A percentile compares a stretch with the other conserved stretches of the same genome.
Evolutionary conservation across 2,113 vertebrate species (phyloP).

Genomic region (Poecile atricapillus): DNA sequence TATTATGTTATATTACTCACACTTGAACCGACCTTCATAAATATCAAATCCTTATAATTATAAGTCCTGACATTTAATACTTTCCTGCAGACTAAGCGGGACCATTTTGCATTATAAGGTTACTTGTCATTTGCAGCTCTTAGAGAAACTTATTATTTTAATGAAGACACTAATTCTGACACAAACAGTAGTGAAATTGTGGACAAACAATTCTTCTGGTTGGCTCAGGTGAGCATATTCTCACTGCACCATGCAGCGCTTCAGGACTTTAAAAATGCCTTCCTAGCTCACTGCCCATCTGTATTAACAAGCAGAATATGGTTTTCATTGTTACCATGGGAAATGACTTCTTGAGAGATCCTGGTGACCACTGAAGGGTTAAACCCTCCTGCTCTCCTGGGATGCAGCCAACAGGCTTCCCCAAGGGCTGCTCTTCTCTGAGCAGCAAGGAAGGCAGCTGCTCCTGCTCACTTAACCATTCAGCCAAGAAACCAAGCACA

Average conservation of each 20-base stretch:
- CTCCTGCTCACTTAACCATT: background rate
- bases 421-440: background rate
- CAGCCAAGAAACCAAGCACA: background rate
- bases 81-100: constrained; percentile 62
- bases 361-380: background rate
- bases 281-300: background rate
- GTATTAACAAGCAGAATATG: background rate
- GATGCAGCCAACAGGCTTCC: background rate
- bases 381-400: background rate
- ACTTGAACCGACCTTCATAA: constrained; percentile 74
- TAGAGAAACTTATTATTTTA: constrained; percentile 68
- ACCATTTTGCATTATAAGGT: constrained; percentile 69
- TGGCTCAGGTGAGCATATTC: background rate
- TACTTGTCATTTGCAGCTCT: constrained; percentile 63
- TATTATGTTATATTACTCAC: constrained; percentile 58
- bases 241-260: background rate
- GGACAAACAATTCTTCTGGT: constrained; percentile 19
- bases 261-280: background rate
- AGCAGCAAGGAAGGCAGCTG: background rate
- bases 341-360: background rate
- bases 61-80: constrained; percentile 69
- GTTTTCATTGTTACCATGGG: background rate
- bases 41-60: constrained; percentile 68
- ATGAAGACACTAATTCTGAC: constrained; percentile 63
- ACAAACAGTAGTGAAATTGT: constrained; percentile 21